These are phyloP conservation scores for Eumeta japonica DNA, from an alignment of 1,140 invertebrate genomes.

Conservation along the genomic window DNA sequence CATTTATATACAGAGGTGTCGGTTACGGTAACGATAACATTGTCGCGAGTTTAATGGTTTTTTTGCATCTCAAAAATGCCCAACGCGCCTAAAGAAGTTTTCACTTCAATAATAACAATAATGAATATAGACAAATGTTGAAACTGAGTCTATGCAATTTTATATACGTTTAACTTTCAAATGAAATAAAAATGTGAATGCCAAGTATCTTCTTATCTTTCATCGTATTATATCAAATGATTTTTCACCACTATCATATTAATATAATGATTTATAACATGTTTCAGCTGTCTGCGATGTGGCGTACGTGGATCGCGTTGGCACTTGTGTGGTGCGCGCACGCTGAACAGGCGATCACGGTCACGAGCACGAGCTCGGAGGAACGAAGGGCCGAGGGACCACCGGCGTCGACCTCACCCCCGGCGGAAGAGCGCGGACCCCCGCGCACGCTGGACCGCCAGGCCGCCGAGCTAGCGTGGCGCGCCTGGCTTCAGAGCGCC, in stretches of 20 bases:
- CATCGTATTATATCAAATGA: background rate
- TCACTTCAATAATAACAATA: too few relatives aligned
- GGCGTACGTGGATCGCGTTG: slow-evolving; percentile 45
- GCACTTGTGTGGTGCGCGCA: slow-evolving; percentile 45
- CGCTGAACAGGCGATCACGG: slow-evolving; percentile 20
- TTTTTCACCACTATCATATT: slow-evolving; percentile 3
- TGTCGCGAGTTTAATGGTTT: too few relatives aligned
- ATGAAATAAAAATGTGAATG: background rate
- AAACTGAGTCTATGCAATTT: too few relatives aligned
- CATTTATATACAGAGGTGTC: too few relatives aligned
- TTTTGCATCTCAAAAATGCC: too few relatives aligned
- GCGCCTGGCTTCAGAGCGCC: slow-evolving; percentile 39
- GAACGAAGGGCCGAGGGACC: slow-evolving; percentile 3
- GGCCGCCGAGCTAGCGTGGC: slow-evolving; percentile 42
- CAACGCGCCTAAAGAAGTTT: too few relatives aligned
- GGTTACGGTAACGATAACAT: too few relatives aligned
- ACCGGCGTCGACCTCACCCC: slow-evolving; percentile 13
- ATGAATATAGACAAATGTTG: too few relatives aligned
- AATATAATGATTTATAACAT: slow-evolving; percentile 7
- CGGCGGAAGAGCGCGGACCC: slow-evolving; percentile 33
- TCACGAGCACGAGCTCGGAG: slow-evolving; percentile 11
- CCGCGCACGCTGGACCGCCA: slow-evolving; percentile 40
- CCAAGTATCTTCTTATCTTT: too few relatives aligned
- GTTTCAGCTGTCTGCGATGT: slow-evolving; percentile 50
- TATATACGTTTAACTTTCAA: background rate